Evolutionary conservation across 2,888 invertebrate genomes (phyloP), one percentile per base, ranked within the genome.

Genomic region (Leucania comma): DNA sequence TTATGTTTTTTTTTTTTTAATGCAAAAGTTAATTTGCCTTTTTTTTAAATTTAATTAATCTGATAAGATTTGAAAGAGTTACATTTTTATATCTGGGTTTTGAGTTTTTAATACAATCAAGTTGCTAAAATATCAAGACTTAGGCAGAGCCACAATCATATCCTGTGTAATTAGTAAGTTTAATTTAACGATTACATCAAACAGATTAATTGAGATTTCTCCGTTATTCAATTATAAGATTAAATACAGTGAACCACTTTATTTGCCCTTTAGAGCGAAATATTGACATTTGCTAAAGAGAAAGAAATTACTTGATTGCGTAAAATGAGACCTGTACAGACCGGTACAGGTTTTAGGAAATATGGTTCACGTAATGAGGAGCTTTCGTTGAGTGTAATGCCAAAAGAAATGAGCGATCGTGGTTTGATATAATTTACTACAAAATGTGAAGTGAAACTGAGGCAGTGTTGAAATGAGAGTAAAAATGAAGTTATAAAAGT

Each of bases 361-460:
- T 82, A 80, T 83, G 75, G 69, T 73, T 65, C 85, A 80, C 75
- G 85, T 80, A 83, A 85, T 73, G 68, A 35, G 68, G 65, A 64
- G 80, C 81, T 83, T 83, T 83, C 80, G 48, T 78, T 57, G 46
- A 48, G 46, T 64, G 59, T 78, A 76, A 84, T 84, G 81, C 73
- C 83, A 80, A 73, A 83, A 85, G 75, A 83, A 85, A 85, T 83
- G 75, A 83, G 61, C 58, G 80, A 83, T 83, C 73, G 70, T 73
- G 58, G 57, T 80, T 83, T 83, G 83, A 80, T 85, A 82, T 85
- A 69, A 82, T 83, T 79, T 72, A 53, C 68, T 64, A 72, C 61
- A 58, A 71, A 82, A 61, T 78, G 62, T 75, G 60, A 75, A 74
- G 82, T 74, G 80, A 85, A 85, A 77, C 65, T 63, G 63, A 9